These are phyloP conservation scores for Bubo bubo DNA, from an alignment of 2,113 vertebrate genomes.

Conservation along the genomic window DNA sequence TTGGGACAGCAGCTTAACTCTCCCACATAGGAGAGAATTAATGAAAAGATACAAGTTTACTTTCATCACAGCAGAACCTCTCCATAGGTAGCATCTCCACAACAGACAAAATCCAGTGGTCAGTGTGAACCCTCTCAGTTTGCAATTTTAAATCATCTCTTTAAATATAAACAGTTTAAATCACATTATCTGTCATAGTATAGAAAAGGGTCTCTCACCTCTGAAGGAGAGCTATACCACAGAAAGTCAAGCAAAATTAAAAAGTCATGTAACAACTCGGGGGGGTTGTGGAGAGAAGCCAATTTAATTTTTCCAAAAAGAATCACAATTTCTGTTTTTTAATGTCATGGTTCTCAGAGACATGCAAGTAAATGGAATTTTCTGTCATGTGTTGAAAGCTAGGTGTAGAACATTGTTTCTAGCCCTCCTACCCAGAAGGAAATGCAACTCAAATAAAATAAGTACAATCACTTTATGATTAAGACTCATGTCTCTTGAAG, in stretches of 20 bases:
- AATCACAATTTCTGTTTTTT: not conserved
- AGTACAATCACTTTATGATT: not conserved
- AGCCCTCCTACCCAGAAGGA: not conserved
- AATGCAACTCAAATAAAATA: not conserved
- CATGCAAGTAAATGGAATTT: rapidly evolving
- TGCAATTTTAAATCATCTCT: slow-evolving; percentile 21
- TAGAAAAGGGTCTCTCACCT: not conserved
- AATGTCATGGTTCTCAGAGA: not conserved
- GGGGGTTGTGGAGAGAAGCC: not conserved
- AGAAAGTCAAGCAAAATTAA: not conserved
- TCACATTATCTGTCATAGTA: not conserved
- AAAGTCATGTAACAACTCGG: not conserved
- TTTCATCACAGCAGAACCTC: slow-evolving; percentile 50
- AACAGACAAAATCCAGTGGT: slow-evolving; percentile 1
- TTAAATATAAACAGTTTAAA: not conserved
- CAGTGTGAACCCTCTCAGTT: not conserved
- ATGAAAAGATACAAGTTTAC: slow-evolving; percentile 37
- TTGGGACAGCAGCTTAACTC: slow-evolving; percentile 56
- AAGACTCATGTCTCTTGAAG: not conserved
- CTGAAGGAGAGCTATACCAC: not conserved
- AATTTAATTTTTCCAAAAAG: not conserved
- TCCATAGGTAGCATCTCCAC: slow-evolving; percentile 16
- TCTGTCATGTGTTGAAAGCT: not conserved
- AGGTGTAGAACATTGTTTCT: not conserved
- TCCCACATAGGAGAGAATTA: not conserved